Evolutionary conservation across 2,797 vertebrate genomes (phyloP).

Genomic region (Cyprinella venusta): DNA sequence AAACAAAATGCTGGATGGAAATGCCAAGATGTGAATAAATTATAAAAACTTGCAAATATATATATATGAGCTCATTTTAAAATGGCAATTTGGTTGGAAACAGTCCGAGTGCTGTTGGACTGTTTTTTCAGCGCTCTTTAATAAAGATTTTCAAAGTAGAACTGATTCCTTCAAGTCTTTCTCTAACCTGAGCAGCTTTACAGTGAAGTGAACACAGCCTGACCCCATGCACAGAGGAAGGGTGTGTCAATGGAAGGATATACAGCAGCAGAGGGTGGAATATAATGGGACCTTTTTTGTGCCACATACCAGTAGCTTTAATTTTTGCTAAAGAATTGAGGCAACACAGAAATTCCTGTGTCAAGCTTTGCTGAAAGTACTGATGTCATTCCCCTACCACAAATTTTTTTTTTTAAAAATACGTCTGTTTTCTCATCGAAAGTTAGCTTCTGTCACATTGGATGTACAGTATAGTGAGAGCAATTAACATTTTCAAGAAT

Average conservation of each 20-base stretch:
- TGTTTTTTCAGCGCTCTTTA: not conserved
- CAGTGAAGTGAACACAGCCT: conserved; percentile 63
- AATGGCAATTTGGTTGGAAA: not conserved
- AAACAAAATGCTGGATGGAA: too few species aligned
- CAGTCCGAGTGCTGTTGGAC: not conserved
- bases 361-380: conserved; percentile 45
- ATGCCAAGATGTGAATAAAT: not conserved
- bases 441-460: conserved; percentile 18
- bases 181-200: conserved; percentile 63
- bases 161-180: conserved; percentile 45
- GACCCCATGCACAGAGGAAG: conserved; percentile 61
- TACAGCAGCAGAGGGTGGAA: conserved; percentile 49
- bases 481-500: conserved; percentile 37
- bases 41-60: not conserved
- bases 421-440: not conserved
- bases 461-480: conserved; percentile 22
- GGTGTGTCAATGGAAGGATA: conserved; percentile 58
- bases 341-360: conserved; percentile 44
- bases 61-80: not conserved
- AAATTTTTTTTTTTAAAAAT: too few species aligned
- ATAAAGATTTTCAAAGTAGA: conserved; percentile 20
- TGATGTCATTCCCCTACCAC: conserved; percentile 47
- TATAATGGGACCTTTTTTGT: conserved; percentile 67
- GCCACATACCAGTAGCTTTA: conserved; percentile 52
- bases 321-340: conserved; percentile 56